Evolutionary conservation across 2,888 invertebrate species (phyloP), one percentile per base, ranked within the genome.

Genomic region (Lithosia quadra): DNA sequence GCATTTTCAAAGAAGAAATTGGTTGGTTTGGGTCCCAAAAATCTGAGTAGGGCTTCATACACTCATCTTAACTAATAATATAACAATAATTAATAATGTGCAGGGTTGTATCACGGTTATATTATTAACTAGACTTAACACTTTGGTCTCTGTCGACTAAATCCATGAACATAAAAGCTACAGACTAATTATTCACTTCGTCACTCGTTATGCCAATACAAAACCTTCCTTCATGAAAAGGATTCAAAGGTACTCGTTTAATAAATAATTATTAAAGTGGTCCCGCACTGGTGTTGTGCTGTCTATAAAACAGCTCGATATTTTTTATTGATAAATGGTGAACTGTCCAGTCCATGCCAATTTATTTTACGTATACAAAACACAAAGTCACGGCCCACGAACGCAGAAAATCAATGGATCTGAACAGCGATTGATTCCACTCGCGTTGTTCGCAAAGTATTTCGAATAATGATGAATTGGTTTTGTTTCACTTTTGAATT

Each of bases 291-390:
- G 28, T 34, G 33, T 33, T 11, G 21, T 21, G 68, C 63, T 39
- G 39, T 60, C 64, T 39, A 56, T n/a, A 61, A 64, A 56, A 69
- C 56, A 39, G 58, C 57, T 33, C 61, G 61, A 67, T 66, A 63
- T 72, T 70, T 75, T 70, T 80, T 71, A 81, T 74, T 81, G 69
- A 81, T 81, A 77, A 81, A 79, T 79, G 67, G 57, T 67, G 63
- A 53, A 21, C 73, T 75, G 78, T 78, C 58, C 65, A 71, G 62
- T 70, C 72, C 69, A 71, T 63, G 58, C 69, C 69, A 72, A 77
- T 79, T 77, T 77, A 75, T 80, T 73, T 69, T 66, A 58, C 61
- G 61, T 68, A 71, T 68, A 72, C 71, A 78, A 78, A 79, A 76
- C 69, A 70, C 65, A 67, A 68, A 73, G 67, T 81, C 77, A 79